A percentile compares a stretch with the other conserved stretches of the same genome.
These are phyloP conservation scores for Pseudanteris insignis DNA, from an alignment of 2,888 invertebrate species.

Conservation along the genomic window DNA sequence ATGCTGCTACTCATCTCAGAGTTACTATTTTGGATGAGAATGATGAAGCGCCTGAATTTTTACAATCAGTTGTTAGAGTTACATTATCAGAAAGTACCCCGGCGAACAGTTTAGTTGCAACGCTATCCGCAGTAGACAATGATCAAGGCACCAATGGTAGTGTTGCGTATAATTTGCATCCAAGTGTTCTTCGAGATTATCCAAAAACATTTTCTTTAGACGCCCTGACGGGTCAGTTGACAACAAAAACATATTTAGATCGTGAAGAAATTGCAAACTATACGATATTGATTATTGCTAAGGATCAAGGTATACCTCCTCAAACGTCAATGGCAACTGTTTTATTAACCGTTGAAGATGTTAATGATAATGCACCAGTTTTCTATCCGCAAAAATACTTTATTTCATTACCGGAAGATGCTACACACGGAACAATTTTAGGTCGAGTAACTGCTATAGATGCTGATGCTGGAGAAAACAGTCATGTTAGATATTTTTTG, in stretches of 20 bases:
- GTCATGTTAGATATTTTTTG: constrained; percentile 79
- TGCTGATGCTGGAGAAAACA: constrained; percentile 89
- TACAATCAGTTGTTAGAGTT: constrained; percentile 78
- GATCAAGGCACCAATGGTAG: constrained; percentile 95
- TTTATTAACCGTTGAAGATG: constrained; percentile 80
- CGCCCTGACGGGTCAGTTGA: constrained; percentile 84
- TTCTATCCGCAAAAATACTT: constrained; percentile 93
- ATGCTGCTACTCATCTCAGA: constrained; percentile 88
- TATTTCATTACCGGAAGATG: constrained; percentile 77
- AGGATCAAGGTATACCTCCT: constrained; percentile 90
- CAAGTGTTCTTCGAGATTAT: constrained; percentile 80
- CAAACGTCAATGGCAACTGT: constrained; percentile 92
- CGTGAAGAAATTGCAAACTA: constrained; percentile 82
- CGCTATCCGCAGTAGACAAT: constrained; percentile 86
- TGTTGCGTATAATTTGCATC: constrained; percentile 82
- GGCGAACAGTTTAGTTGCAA: constrained; percentile 81
- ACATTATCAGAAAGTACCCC: constrained; percentile 83
- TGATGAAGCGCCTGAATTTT: constrained; percentile 90
- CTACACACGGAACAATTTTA: constrained; percentile 73
- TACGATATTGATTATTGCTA: constrained; percentile 85
- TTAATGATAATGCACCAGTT: constrained; percentile 91
- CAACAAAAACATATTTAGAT: constrained; percentile 80
- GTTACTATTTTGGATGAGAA: constrained; percentile 94
- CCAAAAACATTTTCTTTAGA: constrained; percentile 87
- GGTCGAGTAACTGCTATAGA: constrained; percentile 84